phyloP scores from a whole-genome alignment of 1,140 invertebrate genomes.

The Drosophila watanabei region DNA sequence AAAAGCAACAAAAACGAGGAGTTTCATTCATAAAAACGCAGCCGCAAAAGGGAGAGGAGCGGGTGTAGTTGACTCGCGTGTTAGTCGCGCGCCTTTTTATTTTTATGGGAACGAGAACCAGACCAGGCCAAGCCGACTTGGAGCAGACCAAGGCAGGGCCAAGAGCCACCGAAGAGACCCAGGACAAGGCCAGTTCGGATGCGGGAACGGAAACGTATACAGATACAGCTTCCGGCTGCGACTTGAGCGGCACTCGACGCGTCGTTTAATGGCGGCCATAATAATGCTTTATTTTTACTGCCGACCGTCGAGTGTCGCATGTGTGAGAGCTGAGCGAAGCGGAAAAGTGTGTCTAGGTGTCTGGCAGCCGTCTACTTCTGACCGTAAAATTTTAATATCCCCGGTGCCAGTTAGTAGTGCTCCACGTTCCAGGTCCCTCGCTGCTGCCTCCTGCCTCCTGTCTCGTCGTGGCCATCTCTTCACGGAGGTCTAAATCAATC shows the following conservation, averaged over 20 bases:
- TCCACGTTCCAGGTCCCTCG: slow-evolving; percentile 3
- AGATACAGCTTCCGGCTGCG: slow-evolving; percentile 70
- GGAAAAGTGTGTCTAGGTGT: slow-evolving; percentile 67
- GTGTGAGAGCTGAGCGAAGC: slow-evolving; percentile 42
- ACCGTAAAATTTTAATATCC: slow-evolving; percentile 81
- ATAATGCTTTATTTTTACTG: slow-evolving; percentile 83
- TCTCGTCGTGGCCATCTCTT: slow-evolving; percentile 16
- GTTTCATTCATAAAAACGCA: slow-evolving; percentile 77
- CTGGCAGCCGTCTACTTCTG: slow-evolving; percentile 72
- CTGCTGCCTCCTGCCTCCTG: neutral
- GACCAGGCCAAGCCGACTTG: slow-evolving; percentile 9
- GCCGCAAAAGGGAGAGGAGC: slow-evolving; percentile 7
- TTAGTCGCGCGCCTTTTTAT: slow-evolving; percentile 55
- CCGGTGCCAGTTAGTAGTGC: slow-evolving; percentile 39
- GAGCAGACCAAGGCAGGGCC: slow-evolving; percentile 8
- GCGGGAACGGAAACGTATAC: neutral
- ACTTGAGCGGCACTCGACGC: slow-evolving; percentile 64
- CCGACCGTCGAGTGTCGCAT: slow-evolving; percentile 47
- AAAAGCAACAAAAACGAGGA: slow-evolving; percentile 50
- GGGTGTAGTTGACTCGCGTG: slow-evolving; percentile 50
- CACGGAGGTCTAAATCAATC: slow-evolving; percentile 63
- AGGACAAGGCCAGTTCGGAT: slow-evolving; percentile 34
- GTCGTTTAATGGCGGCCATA: slow-evolving; percentile 73
- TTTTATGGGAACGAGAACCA: slow-evolving; percentile 49
- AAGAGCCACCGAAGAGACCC: slow-evolving; percentile 22